phyloP scores from a whole-genome alignment of 2,113 vertebrate genomes.

The Platycercus adscitus region DNA sequence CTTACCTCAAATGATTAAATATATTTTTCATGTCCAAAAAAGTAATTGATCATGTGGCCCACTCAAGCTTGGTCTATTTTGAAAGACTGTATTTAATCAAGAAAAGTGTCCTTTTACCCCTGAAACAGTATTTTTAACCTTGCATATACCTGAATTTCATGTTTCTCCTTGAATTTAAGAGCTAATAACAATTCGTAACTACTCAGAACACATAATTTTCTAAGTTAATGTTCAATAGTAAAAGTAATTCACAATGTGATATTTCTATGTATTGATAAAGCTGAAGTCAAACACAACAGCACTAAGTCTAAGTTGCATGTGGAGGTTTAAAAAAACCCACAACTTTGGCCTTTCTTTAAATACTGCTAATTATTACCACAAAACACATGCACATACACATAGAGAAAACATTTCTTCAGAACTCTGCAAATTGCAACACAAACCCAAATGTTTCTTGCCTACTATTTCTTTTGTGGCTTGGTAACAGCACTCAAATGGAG shows the following conservation, averaged over 20 bases:
- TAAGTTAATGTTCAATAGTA: neutral
- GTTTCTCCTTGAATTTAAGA: neutral
- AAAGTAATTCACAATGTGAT: neutral
- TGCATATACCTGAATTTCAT: neutral
- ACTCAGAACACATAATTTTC: neutral
- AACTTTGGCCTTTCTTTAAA: neutral
- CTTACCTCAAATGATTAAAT: neutral
- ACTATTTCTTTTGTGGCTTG: constrained; percentile 7
- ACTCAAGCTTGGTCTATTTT: neutral
- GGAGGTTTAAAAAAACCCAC: neutral
- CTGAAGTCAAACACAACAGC: neutral
- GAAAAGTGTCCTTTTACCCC: neutral
- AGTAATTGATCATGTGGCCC: neutral
- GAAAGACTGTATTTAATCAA: neutral
- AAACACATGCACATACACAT: neutral
- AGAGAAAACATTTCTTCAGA: neutral
- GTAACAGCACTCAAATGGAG: neutral
- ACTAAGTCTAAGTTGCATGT: neutral
- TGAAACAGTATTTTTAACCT: neutral
- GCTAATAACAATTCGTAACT: neutral
- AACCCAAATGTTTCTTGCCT: neutral
- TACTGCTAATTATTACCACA: neutral
- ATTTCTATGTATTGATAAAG: neutral
- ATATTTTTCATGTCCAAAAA: neutral
- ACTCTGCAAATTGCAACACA: neutral